Conservation (phyloP, 2,797 vertebrate species). For the Chloroceryle inda region DNA sequence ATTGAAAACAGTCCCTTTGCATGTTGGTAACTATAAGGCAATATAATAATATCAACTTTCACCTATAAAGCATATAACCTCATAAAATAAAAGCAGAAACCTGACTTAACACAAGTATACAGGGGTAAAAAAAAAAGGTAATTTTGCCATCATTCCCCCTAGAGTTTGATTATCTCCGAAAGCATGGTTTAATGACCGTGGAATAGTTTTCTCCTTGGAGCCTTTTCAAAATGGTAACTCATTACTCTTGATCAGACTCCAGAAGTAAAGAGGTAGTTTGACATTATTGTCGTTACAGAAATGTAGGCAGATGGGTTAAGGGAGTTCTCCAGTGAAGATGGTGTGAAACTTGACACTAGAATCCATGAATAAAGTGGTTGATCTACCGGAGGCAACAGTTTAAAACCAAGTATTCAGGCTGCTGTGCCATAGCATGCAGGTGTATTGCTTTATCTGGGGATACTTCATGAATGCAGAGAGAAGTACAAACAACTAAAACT, state of each 20-base stretch:
- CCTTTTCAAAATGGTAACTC: constrained; percentile 10
- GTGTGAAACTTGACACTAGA: background rate
- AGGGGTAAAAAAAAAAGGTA: background rate
- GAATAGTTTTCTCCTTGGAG: background rate
- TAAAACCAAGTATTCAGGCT: background rate
- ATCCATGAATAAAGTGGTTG: background rate
- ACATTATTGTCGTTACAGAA: background rate
- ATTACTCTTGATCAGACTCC: background rate
- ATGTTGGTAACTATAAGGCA: background rate
- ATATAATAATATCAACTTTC: background rate
- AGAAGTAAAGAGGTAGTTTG: background rate
- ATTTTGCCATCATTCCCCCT: background rate
- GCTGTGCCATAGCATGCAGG: background rate
- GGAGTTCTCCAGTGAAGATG: background rate
- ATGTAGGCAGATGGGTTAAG: constrained; percentile 2
- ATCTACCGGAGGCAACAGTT: background rate
- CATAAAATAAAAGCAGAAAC: background rate
- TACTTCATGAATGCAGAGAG: background rate
- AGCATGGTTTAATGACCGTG: background rate
- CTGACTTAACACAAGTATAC: background rate
- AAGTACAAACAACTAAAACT: background rate
- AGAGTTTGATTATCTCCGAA: background rate
- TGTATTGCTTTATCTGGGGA: background rate
- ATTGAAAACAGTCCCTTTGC: background rate
- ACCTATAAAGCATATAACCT: background rate